Evolutionary conservation across 2,113 vertebrate genomes (phyloP), one percentile per base, ranked within the genome.

Genomic region (Tetraodon nigroviridis): DNA sequence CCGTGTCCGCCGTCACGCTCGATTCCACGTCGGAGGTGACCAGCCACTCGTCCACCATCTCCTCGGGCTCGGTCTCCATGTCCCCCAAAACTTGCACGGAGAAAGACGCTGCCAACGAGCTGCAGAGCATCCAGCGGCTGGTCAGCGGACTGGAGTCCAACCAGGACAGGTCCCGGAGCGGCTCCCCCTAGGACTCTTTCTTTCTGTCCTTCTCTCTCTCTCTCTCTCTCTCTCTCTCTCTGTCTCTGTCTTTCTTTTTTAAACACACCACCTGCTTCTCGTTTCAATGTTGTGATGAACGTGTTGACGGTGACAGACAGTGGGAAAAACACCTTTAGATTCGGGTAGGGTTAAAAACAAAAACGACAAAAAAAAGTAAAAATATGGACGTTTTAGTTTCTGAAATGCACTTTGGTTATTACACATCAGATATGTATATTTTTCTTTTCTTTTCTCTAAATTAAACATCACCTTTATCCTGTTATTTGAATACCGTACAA

Each of bases 71-170:
- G 1, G 86, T 93, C 5, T 93, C 95, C 4, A 67, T 95, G 65
- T 96, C 95, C 11, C 95, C 95, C 55, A 98, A 98, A 73, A 88
- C 93, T 65, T 90, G 92, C 51, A 71, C 90, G 0, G 94, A 96
- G 65, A 97, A 98, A 60, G 95, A 98, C 66, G 88, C 91, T 18
- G 91, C 92, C 73, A 97, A 90, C 78, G 96, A 99, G 88, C 90
- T 98, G 52, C 96, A 97, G 63, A 98, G 92, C 80, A 99, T 99
- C 85, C 96, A 99, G 86, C 93, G 96, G 55, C 79, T 99, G 78
- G 96, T 99, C 84, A 98, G 96, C 0, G 96, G 96, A 85, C 89
- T 98, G 42, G 94, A 98, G 20, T 90, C 94, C 24, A 95, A 92
- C 78, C 94, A 92, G 29, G 95, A 96, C 91, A 87, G 94, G 88